A percentile compares a stretch with the other conserved stretches of the same genome.
Evolutionary conservation across 92 coral and sea anemone genomes (phyloP).

Genomic region (Siderastrea siderea): DNA sequence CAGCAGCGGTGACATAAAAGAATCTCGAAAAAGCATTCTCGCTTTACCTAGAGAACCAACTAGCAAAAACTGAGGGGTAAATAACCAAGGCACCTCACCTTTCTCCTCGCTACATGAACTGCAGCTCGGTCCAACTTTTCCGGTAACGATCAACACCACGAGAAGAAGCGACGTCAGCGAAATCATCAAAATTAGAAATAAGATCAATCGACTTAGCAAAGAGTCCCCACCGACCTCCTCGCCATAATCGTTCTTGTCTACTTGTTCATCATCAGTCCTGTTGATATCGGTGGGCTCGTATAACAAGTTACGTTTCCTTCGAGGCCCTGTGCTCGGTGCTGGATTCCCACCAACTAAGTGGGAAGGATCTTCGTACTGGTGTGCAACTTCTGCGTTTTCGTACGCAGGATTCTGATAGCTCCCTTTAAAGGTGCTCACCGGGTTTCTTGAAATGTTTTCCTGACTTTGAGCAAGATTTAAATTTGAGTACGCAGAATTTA

Average conservation of each 20-base stretch:
- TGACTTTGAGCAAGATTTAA: slow-evolving; percentile 6
- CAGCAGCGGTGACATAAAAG: neutral
- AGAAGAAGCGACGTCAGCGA: slow-evolving; percentile 67
- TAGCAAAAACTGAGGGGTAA: no score
- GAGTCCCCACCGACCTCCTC: neutral
- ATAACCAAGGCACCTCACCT: no score
- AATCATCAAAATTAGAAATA: slow-evolving; percentile 69
- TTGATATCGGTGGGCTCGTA: neutral
- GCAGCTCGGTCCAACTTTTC: slow-evolving; percentile 68
- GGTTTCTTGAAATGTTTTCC: neutral
- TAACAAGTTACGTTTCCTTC: neutral
- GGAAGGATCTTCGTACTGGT: neutral
- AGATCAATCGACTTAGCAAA: slow-evolving; percentile 39
- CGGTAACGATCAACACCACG: slow-evolving; percentile 73
- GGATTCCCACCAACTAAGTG: neutral
- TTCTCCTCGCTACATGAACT: neutral
- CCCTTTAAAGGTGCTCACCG: neutral
- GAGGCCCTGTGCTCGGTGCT: neutral
- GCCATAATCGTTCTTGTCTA: neutral
- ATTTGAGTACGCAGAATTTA: slow-evolving; percentile 30
- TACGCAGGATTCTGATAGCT: neutral
- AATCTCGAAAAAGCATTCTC: neutral
- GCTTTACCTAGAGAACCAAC: neutral
- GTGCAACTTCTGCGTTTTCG: neutral
- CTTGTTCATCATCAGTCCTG: neutral